Evolutionary conservation across 1,140 invertebrate species (phyloP).

Genomic region (Glossosoma conforme): DNA sequence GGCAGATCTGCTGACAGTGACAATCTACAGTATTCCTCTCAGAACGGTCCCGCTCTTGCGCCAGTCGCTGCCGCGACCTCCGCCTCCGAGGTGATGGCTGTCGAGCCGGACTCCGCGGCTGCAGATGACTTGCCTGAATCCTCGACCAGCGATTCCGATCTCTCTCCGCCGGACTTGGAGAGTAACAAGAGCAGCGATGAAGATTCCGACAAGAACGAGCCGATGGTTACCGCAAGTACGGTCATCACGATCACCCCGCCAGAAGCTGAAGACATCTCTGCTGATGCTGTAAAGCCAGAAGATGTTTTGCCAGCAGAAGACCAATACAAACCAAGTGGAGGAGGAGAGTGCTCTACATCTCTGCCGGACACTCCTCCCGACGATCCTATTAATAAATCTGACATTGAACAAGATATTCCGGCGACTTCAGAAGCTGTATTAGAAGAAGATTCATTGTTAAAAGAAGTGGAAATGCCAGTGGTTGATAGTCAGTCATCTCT

Average conservation of each 20-base stretch:
- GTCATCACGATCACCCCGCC: too few relatives aligned
- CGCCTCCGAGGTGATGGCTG: conserved; percentile 11
- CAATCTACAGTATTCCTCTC: background rate
- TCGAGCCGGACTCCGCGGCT: conserved; percentile 6
- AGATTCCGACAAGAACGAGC: background rate
- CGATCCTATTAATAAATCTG: too few relatives aligned
- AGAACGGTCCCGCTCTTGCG: conserved; percentile 6
- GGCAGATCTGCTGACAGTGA: background rate
- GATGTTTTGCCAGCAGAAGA: background rate
- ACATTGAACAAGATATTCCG: too few relatives aligned
- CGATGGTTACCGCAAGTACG: too few relatives aligned
- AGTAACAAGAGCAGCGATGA: conserved; percentile 1
- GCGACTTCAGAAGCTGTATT: too few relatives aligned
- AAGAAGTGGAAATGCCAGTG: too few relatives aligned
- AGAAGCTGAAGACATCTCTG: background rate
- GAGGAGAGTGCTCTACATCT: too few relatives aligned
- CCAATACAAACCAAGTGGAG: too few relatives aligned
- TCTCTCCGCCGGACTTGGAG: conserved; percentile 5
- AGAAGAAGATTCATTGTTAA: too few relatives aligned
- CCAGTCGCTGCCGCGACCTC: background rate
- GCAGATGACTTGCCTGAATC: conserved; percentile 8
- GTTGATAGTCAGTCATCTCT: too few relatives aligned
- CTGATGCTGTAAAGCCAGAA: background rate
- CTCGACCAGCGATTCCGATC: conserved; percentile 11
- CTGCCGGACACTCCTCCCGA: too few relatives aligned